Evolutionary conservation across 2,888 invertebrate genomes (phyloP).

Genomic region (Eupithecia dodoneata): DNA sequence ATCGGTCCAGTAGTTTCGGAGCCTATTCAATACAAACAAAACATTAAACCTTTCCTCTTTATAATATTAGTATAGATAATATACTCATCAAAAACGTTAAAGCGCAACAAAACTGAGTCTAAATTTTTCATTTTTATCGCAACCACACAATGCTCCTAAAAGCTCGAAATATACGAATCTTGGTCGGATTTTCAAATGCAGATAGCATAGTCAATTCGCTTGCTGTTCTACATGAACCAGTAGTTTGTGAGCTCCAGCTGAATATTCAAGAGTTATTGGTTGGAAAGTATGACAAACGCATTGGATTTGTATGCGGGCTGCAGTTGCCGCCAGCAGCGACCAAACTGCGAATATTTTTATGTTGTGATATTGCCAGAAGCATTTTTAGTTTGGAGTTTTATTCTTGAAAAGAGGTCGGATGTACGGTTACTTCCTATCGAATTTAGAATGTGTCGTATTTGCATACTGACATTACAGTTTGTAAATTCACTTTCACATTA

Average conservation of each 20-base stretch:
- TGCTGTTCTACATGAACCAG: constrained; percentile 21
- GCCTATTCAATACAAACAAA: no score
- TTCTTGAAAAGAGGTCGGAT: constrained; percentile 7
- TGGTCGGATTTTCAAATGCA: constrained; percentile 13
- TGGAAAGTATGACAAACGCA: constrained; percentile 50
- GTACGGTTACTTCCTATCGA: neutral
- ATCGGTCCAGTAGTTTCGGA: no score
- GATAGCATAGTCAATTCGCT: constrained; percentile 21
- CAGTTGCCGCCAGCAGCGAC: constrained; percentile 31
- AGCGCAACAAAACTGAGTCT: no score
- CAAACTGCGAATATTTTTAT: constrained; percentile 1
- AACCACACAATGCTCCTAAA: neutral
- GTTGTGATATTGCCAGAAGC: neutral
- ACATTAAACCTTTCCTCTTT: no score
- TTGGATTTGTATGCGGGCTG: constrained; percentile 52
- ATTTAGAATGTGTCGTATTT: neutral
- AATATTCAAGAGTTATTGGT: constrained; percentile 40
- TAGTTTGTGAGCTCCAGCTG: constrained; percentile 22
- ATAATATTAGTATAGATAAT: no score
- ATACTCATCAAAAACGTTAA: no score
- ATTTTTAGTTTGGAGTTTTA: neutral
- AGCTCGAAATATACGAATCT: constrained; percentile 1
- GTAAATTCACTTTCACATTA: neutral
- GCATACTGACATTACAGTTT: neutral
- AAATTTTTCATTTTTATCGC: neutral